A percentile compares a stretch with the other conserved stretches of the same genome.
These are phyloP conservation scores for Balaenoptera acutorostrata DNA, from an alignment of 2,113 vertebrate genomes.

Conservation along the genomic window DNA sequence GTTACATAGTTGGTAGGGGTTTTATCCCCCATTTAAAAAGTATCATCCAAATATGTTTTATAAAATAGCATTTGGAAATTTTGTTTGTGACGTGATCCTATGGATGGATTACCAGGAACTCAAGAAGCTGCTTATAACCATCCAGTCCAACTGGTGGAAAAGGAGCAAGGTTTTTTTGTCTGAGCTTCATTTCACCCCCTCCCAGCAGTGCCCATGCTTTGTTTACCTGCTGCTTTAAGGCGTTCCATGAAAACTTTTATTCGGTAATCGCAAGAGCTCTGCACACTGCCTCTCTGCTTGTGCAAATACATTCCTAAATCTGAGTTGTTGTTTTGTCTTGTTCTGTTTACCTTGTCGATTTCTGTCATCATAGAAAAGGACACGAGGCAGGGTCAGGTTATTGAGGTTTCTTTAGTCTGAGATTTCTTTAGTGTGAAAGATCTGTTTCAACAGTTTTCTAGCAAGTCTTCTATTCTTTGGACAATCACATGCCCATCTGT, in stretches of 20 bases:
- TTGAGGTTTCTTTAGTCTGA: not conserved
- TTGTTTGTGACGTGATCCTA: not conserved
- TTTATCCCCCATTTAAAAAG: not conserved
- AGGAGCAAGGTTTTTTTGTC: not conserved
- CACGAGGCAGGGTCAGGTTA: no score
- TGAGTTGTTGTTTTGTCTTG: not conserved
- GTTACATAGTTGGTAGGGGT: not conserved
- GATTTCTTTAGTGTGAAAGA: not conserved
- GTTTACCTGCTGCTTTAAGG: not conserved
- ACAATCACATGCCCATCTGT: not conserved
- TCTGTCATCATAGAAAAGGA: not conserved
- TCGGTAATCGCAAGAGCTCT: not conserved
- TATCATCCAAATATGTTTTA: not conserved
- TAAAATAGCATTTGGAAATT: not conserved
- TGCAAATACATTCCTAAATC: not conserved
- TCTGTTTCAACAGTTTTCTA: not conserved
- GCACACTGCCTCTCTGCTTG: not conserved
- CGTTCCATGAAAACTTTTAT: not conserved
- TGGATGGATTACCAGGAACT: not conserved
- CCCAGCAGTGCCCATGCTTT: not conserved
- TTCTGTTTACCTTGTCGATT: not conserved
- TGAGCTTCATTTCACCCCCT: not conserved
- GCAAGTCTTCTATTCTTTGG: not conserved
- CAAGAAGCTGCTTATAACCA: not conserved
- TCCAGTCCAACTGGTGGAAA: not conserved